A percentile compares a stretch with the other conserved stretches of the same genome.
phyloP scores from a whole-genome alignment of 2,797 vertebrate genomes.

The Rhynchonycteris naso region DNA sequence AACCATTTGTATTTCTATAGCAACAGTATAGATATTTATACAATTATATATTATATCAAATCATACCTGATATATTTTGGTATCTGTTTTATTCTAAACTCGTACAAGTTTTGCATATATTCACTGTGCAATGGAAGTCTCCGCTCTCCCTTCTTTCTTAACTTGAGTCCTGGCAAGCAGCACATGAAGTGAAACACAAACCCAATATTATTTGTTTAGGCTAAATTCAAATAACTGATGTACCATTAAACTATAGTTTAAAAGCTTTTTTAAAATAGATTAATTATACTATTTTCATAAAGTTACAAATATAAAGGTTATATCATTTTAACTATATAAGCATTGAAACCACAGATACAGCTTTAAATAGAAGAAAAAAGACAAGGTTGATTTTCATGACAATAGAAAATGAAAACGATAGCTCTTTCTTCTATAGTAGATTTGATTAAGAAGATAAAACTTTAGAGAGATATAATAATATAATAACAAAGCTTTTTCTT shows the following conservation, averaged over 20 bases:
- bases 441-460: background rate
- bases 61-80: constrained; percentile 39
- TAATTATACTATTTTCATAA: background rate
- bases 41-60: constrained; percentile 32
- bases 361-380: background rate
- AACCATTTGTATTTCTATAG: constrained; percentile 20
- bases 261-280: background rate
- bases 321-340: background rate
- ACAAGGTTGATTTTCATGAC: background rate
- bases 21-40: constrained; percentile 48
- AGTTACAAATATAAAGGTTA: background rate
- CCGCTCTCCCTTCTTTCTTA: background rate
- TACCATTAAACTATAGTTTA: background rate
- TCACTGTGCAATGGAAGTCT: background rate
- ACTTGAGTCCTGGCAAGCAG: background rate
- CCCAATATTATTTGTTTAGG: background rate
- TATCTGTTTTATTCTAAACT: background rate
- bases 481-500: background rate
- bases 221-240: background rate
- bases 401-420: background rate
- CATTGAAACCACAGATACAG: background rate
- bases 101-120: background rate
- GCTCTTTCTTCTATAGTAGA: constrained; percentile 4
- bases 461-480: background rate
- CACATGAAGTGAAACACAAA: background rate